A percentile compares a stretch with the other conserved stretches of the same genome.
phyloP scores from a whole-genome alignment of 1,140 invertebrate genomes.

The Tribolium castaneum region DNA sequence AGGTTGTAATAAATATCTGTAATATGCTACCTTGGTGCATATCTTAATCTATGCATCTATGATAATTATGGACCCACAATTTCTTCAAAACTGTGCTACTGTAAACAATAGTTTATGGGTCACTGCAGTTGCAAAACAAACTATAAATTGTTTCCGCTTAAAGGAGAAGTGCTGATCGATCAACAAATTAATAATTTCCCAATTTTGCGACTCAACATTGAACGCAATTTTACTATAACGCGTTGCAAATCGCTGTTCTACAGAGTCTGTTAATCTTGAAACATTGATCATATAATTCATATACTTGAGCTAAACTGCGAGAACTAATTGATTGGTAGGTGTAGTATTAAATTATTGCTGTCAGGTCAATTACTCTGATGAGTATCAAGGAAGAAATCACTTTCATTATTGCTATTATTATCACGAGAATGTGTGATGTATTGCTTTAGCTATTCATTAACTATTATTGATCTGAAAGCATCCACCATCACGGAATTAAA shows the following conservation, averaged over 20 bases:
- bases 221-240: neutral
- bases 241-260: neutral
- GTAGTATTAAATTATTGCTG: conserved; percentile 19
- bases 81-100: neutral
- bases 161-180: neutral
- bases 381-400: neutral
- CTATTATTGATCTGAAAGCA: neutral
- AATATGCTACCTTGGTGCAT: neutral
- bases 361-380: conserved; percentile 2
- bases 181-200: neutral
- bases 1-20: neutral
- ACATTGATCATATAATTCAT: neutral
- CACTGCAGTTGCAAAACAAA: neutral
- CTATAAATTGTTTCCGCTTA: neutral
- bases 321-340: neutral
- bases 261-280: neutral
- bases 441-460: neutral
- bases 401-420: neutral
- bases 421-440: neutral
- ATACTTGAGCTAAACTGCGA: neutral
- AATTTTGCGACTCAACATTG: neutral
- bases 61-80: neutral
- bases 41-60: neutral
- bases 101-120: neutral
- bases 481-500: neutral